Base-by-base conservation (phyloP, 2,888 invertebrate species). In the Cephalotes varians region DNA sequence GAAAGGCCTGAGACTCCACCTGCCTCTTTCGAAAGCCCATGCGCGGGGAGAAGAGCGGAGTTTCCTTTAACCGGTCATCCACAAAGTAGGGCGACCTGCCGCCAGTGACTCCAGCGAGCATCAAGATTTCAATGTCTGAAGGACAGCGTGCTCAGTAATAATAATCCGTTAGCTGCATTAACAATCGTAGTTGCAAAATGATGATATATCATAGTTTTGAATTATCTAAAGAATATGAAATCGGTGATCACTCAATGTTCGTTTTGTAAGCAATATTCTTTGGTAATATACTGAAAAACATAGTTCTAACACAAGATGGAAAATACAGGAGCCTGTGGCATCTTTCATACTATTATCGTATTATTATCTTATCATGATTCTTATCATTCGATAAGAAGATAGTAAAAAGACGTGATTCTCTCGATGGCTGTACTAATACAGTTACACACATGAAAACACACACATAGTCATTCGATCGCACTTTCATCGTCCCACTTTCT, bases 401-500 rank as follows among this genome's bases (percentile, higher is more conserved):
- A 47, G 56, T 72, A 84, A 89, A 81, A 84, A 86, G 44, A 51
- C 67, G 71, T n/a, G 81, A 81, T 84, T 83, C 40, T 64, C 74
- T 76, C 67, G 84, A 81, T 37, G 47, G 7, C 6, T 10, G 18
- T 18, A 56, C 25, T 6, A 10, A 73, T n/a, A 44, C 47, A 31
- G 3, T 18, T 40, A 44, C 44, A 25, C 18, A 10, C 28, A 58
- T 47, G 31, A 60, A 49, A 65, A 64, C 67, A 65, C 74, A 64
- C 81, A 84, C 81, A 86, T 82, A 82, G 85, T 85, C 88, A 89
- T 92, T 92, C 89, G 83, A 91, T 93, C 93, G 93, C 93, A 94
- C 93, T 94, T 94, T 94, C 93, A 93, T 93, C 92, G 93, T 92
- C 93, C 93, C 93, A 94, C 93, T 94, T 94, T 94, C 93, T 93